Base-by-base conservation (phyloP, 2,113 vertebrate genomes). In the Pholis gunnellus region DNA sequence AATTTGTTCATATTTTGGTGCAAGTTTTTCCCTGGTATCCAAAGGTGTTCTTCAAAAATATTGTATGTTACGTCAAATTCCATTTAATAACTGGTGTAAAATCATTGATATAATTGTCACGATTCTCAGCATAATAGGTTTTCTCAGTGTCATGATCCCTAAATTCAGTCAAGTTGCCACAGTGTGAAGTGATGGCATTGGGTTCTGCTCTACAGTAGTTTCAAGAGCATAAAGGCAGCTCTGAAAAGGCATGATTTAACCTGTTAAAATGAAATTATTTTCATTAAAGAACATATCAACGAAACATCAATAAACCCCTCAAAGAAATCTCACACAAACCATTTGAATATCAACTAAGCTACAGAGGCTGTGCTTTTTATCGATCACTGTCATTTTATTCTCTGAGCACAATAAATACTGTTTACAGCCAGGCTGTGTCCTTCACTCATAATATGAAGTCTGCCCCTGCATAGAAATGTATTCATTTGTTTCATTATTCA, bases 401-500 rank as follows among this genome's bases (percentile, higher is more conserved):
- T 50, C 20, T 40, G 6, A 54, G n/a, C 54, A 42, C 3, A 78
- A 57, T 59, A 10, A 17, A 40, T 29, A 52, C 13, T 78, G 17
- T 70, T 38, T 50, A 48, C 14, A 40, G 34, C 14, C 7, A 10
- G 13, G n/a, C 29, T 46, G 20, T 50, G 75, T 67, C 42, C 69
- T 68, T 67, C 40, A 60, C 50, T 59, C 27, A 15, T 22, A 65
- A 20, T 59, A 66, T 46, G 20, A 65, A 73, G 29, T 63, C 9
- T 25, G 15, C 2, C 31, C 20, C 29, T 66, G 20, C 27, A 61
- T 20, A 27, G 64, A 76, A 57, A 48, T 44, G n/a, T 42, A 52
- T 83, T 66, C 1, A 38, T 66, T 66, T 4, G 42, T 67, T 60
- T 67, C 29, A 52, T 65, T 22, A 60, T 52, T 73, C 67, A 72